Evolutionary conservation across 2,888 invertebrate genomes (phyloP).

Genomic region (Dolomedes plantarius): DNA sequence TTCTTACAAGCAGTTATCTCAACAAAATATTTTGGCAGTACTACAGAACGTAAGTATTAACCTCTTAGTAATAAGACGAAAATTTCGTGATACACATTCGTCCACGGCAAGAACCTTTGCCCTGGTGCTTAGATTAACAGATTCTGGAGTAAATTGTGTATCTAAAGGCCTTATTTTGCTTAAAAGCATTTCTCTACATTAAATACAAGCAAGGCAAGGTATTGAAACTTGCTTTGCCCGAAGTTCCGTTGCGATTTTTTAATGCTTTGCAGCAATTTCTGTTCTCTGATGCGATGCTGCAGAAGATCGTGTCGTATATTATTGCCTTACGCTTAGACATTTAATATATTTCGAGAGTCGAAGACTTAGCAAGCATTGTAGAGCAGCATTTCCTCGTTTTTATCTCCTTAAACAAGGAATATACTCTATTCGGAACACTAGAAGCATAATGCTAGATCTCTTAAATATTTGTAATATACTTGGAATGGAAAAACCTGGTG

Average conservation of each 20-base stretch:
- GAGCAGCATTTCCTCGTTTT: constrained; percentile 37
- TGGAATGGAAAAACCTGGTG: constrained; percentile 43
- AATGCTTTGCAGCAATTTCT: constrained; percentile 56
- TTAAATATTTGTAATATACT: constrained; percentile 50
- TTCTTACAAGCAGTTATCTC: background rate
- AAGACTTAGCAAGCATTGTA: constrained; percentile 61
- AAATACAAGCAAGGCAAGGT: constrained; percentile 25
- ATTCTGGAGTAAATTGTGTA: constrained; percentile 39
- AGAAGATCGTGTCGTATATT: constrained; percentile 53
- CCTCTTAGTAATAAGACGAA: background rate
- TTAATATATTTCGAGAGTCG: constrained; percentile 56
- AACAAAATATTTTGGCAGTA: background rate
- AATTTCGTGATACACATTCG: constrained; percentile 13
- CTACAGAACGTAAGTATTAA: background rate
- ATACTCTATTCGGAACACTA: constrained; percentile 44
- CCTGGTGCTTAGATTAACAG: constrained; percentile 55
- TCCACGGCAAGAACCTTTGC: constrained; percentile 42
- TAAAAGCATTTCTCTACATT: constrained; percentile 51
- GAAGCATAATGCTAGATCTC: constrained; percentile 44
- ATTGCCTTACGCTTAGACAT: constrained; percentile 67
- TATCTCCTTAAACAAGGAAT: constrained; percentile 35
- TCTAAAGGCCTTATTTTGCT: constrained; percentile 67
- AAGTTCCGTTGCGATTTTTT: constrained; percentile 40
- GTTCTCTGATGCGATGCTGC: constrained; percentile 48
- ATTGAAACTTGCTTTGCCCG: constrained; percentile 32